A percentile compares a stretch with the other conserved stretches of the same genome.
Conservation (phyloP, 1,140 invertebrate species). For the Meloidogyne hapla region DNA sequence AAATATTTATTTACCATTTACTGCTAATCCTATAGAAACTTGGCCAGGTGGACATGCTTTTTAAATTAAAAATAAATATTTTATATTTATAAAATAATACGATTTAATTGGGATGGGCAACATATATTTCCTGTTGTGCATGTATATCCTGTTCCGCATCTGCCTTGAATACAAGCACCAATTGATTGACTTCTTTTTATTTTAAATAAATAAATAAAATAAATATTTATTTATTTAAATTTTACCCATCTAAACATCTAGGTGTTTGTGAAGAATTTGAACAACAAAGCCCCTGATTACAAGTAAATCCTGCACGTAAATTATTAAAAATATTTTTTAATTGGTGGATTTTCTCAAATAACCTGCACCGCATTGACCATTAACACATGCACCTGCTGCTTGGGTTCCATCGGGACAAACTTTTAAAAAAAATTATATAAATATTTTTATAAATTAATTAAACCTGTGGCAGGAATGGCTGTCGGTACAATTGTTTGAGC, state of each 20-base stretch:
- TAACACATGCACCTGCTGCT: slow-evolving; percentile 63
- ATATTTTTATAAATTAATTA: background rate
- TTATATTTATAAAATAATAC: slow-evolving; percentile 22
- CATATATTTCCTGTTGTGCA: slow-evolving; percentile 64
- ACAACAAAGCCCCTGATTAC: slow-evolving; percentile 62
- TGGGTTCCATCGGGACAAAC: slow-evolving; percentile 63
- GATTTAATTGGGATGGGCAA: slow-evolving; percentile 53
- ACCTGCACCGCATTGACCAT: slow-evolving; percentile 54
- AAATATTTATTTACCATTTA: slow-evolving; percentile 42
- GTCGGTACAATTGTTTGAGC: slow-evolving; percentile 38
- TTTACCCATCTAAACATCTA: slow-evolving; percentile 56
- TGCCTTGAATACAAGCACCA: slow-evolving; percentile 59
- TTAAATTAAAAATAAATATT: slow-evolving; percentile 25
- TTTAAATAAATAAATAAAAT: no score
- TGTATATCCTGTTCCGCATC: slow-evolving; percentile 58
- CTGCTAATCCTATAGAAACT: slow-evolving; percentile 51
- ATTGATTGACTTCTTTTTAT: slow-evolving; percentile 54
- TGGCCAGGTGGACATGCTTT: slow-evolving; percentile 55
- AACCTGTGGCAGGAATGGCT: slow-evolving; percentile 40
- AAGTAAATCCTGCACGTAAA: slow-evolving; percentile 54
- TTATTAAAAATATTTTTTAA: no score
- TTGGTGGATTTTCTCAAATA: no score
- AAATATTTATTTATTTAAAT: background rate
- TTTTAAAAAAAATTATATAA: slow-evolving; percentile 24
- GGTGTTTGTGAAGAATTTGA: slow-evolving; percentile 58